Base-by-base conservation (phyloP, 2,888 invertebrate species). In the Beris chalybata region DNA sequence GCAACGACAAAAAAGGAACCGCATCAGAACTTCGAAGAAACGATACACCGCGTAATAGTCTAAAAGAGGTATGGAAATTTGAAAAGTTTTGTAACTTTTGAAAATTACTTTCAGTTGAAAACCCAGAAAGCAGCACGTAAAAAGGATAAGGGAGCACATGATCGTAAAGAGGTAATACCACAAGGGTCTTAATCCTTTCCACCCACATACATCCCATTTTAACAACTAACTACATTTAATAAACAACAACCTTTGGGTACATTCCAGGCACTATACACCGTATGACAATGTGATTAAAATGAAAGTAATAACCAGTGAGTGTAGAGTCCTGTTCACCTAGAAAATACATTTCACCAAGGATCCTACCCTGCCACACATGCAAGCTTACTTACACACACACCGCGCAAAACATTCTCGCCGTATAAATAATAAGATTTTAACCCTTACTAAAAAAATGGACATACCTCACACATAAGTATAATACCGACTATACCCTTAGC, bases 21-120 rank as follows among this genome's bases (percentile, higher is more conserved):
- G 5, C 80, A 79, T 70, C 79, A 80, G 71, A 80, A 80, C 70
- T 80, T 80, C 70, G 79, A 80, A 71, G 80, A 80, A 74, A 80
- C 79, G 71, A 80, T 80, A 74, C 79, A 80, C 73, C 75, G 79
- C 71, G 79, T 80, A 79, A 79, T 71, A 74, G 74, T 59, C 31
- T 48, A n/a, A 50, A 30, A 66, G 7, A 38, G 38, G 43, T 48
- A 47, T 44, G 55, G 55, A 55, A 15, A 64, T 30, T 55, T 55
- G 3, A 66, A 58, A 66, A 58, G 55, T 50, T 53, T 43, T 50
- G 66, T 7, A 67, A 11, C 48, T 4, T 54, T 65, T 69, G 29
- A 64, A 53, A 64, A 64, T 45, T 43, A 12, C 30, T 64, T 70
- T 58, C 64, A 80, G 80, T 73, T 80, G 32, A 80, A 80, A 73